Percentiles rank a stretch among this genome's conserved stretches.
Evolutionary conservation across 2,113 vertebrate species (phyloP).

Genomic region (Formicarius rufipectus): DNA sequence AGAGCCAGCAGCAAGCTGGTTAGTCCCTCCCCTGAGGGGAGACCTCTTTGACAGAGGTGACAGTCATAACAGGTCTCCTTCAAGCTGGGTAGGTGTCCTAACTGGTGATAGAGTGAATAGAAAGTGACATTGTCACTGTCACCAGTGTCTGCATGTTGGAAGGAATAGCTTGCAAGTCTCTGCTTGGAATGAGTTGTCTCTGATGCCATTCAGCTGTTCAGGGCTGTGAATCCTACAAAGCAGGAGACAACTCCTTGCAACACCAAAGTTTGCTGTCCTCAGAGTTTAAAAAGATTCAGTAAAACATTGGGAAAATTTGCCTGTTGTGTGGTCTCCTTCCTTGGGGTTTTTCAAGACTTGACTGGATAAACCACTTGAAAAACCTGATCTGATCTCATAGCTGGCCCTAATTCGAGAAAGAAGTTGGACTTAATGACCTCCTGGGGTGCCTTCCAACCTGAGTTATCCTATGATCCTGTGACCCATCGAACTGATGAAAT

Average conservation of each 20-base stretch:
- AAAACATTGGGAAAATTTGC: neutral
- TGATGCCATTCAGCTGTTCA: neutral
- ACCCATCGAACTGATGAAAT: neutral
- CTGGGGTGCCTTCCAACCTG: neutral
- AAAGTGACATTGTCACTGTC: neutral
- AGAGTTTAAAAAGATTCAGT: neutral
- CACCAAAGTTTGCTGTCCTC: neutral
- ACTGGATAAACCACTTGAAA: neutral
- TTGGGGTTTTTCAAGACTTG: neutral
- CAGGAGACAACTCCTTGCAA: neutral
- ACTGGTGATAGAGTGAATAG: fast-evolving
- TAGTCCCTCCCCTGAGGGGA: neutral
- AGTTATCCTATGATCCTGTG: neutral
- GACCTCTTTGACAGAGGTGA: neutral
- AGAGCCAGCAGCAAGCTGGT: neutral
- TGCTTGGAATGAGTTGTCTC: neutral
- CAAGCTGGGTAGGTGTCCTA: neutral
- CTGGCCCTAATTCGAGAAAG: neutral
- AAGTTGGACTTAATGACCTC: neutral
- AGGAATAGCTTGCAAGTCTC: neutral
- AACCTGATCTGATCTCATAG: neutral
- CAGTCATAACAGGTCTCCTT: neutral
- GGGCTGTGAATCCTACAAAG: neutral
- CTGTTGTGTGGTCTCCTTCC: neutral
- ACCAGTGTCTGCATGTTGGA: neutral